These are phyloP conservation scores for Cephalopachus bancanus DNA, from an alignment of 2,797 vertebrate species.

Conservation along the genomic window DNA sequence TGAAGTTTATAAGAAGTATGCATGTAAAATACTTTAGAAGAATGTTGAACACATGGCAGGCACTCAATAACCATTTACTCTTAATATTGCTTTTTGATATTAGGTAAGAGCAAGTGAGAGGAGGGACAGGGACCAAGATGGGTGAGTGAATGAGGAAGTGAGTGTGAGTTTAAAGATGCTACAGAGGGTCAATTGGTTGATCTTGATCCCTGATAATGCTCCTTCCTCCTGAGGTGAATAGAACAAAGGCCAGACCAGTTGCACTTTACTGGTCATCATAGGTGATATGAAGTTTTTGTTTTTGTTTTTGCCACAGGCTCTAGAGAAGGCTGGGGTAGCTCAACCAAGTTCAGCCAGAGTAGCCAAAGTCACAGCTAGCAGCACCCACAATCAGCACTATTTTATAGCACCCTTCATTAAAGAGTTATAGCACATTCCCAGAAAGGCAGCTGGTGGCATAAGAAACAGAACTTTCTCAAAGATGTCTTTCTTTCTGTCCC, in stretches of 20 bases:
- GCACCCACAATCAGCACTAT: fast-evolving
- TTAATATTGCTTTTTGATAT: not conserved
- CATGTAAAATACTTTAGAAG: not conserved
- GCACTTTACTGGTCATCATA: not conserved
- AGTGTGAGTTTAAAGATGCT: not conserved
- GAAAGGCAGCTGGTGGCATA: not conserved
- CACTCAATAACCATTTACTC: not conserved
- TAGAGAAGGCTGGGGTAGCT: not conserved
- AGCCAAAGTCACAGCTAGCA: not conserved
- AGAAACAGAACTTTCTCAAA: not conserved
- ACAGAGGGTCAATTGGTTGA: fast-evolving
- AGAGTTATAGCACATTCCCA: not conserved
- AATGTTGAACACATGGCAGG: not conserved
- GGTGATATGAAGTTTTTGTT: not conserved
- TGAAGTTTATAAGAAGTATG: not conserved
- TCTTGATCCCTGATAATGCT: not conserved
- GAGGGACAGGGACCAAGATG: not conserved
- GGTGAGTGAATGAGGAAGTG: not conserved
- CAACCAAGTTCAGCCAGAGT: not conserved
- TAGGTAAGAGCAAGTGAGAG: not conserved
- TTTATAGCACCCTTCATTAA: not conserved
- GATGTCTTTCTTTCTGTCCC: not conserved
- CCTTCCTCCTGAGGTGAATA: not conserved
- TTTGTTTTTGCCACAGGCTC: too few relatives aligned
- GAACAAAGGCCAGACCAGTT: not conserved